Evolutionary conservation across 1,140 invertebrate species (phyloP), one percentile per base, ranked within the genome.

Genomic region (Amphibalanus amphitrite): DNA sequence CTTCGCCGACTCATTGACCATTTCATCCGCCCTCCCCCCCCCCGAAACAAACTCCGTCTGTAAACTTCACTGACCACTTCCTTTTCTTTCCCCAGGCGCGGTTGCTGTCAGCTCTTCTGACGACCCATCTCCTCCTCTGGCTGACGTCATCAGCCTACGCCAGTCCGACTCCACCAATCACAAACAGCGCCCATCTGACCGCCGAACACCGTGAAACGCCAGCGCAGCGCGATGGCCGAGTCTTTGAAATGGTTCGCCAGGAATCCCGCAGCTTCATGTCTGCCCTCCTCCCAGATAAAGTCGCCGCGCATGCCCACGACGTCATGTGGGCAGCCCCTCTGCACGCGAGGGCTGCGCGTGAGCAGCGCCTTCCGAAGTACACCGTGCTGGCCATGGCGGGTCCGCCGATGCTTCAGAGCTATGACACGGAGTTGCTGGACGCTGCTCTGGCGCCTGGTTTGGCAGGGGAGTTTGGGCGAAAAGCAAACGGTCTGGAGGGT

Each of bases 401-500:
- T 3, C 65, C 65, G n/a, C 65, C 65, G n/a, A 67, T 67, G 28
- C 10, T 67, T n/a, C 65, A 67, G 65, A 67, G 65, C 65, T 26
- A 67, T 26, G 8, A 67, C 3, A 25, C 65, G 6, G 28, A 10
- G 6, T 26, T 67, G 3, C 65, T 67, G 26, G 65, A 67, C 28
- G 65, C 47, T 8, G 47, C 47, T 13, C 17, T 59, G 47, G 6
- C 47, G 6, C 47, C 47, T 1, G 17, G 47, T 1, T 8, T 59
- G 13, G 47, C 47, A 1, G 47, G 47, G 10, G 47, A 59, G 10
- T 59, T 59, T 20, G 47, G 47, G 13, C 6, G 20, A 20, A 6
- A 20, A 20, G 47, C 47, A 20, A 59, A 59, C 47, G 13, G 47
- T 1, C 20, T 59, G 17, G 47, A 20, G 6, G 47, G 33, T 15